Evolutionary conservation across 1,140 invertebrate genomes (phyloP), one percentile per base, ranked within the genome.

Genomic region (Drosophila arawakana): DNA sequence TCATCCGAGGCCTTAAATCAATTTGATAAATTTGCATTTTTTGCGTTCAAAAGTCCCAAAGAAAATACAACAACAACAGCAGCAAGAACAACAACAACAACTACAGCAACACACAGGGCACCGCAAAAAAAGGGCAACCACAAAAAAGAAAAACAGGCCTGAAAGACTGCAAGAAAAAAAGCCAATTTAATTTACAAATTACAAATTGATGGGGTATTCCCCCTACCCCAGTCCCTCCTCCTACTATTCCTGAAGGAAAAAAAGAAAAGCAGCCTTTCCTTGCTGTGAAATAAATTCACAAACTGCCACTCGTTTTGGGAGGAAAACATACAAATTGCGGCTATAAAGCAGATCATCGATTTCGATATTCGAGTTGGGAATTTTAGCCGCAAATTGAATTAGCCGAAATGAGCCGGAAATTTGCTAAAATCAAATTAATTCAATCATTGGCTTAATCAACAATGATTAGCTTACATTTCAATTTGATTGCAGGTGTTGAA

Each of bases 181-280:
- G 65, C 71, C 83, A 82, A 88, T 86, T 86, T 88, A 73, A 86
- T 86, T 88, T 88, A 88, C 82, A 86, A 86, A 88, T 86, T 80
- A 85, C 82, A 85, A 85, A 78, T 82, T 88, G 79, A 81, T 85
- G 81, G 73, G 81, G 54, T 68, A 68, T 58, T 37, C 21, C 15
- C 25, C 10, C 49, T 2, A 1, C 11, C 49, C 30, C 44, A 30
- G 7, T 8, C 35, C 9, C 50, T 37, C 34, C 3, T 18, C 15
- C 44, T 34, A 3, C 37, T 39, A 9, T 1, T 39, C 37, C 10
- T 37, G 35, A 21, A 21, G 1, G 4, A 41, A 35, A 9, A 52
- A 35, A 15, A 34, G 18, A n/a, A 5, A 35, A 52, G n/a, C 21
- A 30, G 49, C 25, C 49, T 50, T 50, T 44, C 6, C 41, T 44